Base-by-base conservation (phyloP, 2,797 vertebrate genomes). In the Brotula barbata region DNA sequence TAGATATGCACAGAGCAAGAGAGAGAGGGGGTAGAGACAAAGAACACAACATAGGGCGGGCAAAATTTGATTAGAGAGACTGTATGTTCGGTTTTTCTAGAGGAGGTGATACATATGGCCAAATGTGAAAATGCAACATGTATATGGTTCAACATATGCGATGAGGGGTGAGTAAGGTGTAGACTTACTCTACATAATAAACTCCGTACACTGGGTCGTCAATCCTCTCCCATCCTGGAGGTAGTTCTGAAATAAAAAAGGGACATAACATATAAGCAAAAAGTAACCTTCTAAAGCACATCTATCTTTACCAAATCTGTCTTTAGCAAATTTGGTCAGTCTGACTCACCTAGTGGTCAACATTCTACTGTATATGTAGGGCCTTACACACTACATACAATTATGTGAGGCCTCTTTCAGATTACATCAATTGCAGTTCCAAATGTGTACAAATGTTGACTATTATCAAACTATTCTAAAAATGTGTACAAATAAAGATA, bases 171-270 rank as follows among this genome's bases (percentile, higher is more conserved):
- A 63, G 51, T 46, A 21, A 53, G 20, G 28, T 48, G 58, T 64
- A 19, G 36, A 95, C 97, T 97, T 94, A 99, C 97, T 99, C 97
- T 82, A 99, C 97, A 91, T 98, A 99, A 92, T 99, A 99, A 77
- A 98, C 92, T 79, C 97, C 97, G 58, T 98, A 99, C 75, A 98
- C 93, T 0, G 97, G 97, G 87, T 99, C 97, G 77, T 99, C 96
- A 81, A 99, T 99, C 90, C 96, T 95, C 88, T 99, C 97, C 97
- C 97, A 99, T 81, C 97, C 97, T 83, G 96, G 92, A 85, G 97
- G 97, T 83, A 99, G 88, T 86, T 99, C 97, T 98, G 88, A 78
- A 92, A 93, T 78, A 48, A 73, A 82, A 76, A 90, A 49, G 64
- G 16, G 10, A 62, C 8, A n/a, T 42, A 31, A 53, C 25, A 25